Evolutionary conservation across 2,888 invertebrate genomes (phyloP).

Genomic region (Teinopalpus imperialis): DNA sequence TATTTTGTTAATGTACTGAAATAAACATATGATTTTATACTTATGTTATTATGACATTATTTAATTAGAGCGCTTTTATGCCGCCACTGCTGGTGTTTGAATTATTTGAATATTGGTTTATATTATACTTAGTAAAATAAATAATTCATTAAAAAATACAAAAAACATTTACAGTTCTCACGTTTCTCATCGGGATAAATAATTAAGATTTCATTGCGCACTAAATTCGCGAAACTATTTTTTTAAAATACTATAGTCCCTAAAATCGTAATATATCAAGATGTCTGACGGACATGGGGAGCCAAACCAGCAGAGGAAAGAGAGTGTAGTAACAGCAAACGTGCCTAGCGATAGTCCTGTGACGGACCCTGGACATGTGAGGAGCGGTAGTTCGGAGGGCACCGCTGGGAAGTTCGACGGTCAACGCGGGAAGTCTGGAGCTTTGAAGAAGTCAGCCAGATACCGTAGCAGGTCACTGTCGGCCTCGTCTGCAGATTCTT

Average conservation of each 20-base stretch:
- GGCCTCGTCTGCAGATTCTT: conserved; percentile 97
- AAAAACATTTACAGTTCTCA: no score
- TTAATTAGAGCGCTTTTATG: conserved; percentile 32
- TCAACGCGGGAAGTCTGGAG: conserved; percentile 84
- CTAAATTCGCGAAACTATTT: no score
- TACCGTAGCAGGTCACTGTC: conserved; percentile 95
- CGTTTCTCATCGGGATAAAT: no score
- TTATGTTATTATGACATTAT: conserved; percentile 15
- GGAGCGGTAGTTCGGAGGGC: conserved; percentile 59
- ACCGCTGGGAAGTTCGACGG: conserved; percentile 72
- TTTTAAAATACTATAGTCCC: no score
- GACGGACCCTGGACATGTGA: conserved; percentile 87
- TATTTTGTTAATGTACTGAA: conserved; percentile 6
- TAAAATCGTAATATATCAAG: no score
- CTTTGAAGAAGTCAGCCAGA: conserved; percentile 92
- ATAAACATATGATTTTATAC: conserved; percentile 4
- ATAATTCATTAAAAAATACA: background rate
- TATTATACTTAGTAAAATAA: conserved; percentile 40
- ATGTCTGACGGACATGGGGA: conserved; percentile 73
- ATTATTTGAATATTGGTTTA: conserved; percentile 55
- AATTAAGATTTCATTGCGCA: no score
- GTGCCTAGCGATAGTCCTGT: conserved; percentile 87
- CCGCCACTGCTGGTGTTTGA: conserved; percentile 46
- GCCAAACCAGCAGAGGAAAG: conserved; percentile 60
- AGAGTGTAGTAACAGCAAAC: conserved; percentile 66